A percentile compares a stretch with the other conserved stretches of the same genome.
phyloP scores from a whole-genome alignment of 92 coral and sea anemone genomes.

The Parazoanthus darwini region DNA sequence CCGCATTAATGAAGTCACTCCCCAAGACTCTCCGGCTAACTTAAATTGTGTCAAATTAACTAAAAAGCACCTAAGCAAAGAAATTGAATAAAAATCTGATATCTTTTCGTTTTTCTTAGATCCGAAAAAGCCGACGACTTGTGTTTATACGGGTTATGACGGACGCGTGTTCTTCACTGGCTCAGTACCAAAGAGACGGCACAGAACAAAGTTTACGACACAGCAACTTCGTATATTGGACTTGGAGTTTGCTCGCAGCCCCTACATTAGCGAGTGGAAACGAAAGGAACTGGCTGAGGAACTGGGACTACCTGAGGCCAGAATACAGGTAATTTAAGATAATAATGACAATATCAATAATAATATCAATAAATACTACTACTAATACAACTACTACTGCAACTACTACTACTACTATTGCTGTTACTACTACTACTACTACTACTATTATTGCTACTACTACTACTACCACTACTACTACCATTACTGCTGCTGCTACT shows the following conservation, averaged over 20 bases:
- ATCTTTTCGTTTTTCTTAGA: background rate
- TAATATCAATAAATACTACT: too few relatives aligned
- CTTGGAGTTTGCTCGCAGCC: slow-evolving; percentile 23
- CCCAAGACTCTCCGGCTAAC: background rate
- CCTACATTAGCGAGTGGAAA: slow-evolving; percentile 36
- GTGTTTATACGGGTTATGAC: slow-evolving; percentile 24
- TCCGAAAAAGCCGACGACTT: background rate
- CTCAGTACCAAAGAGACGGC: slow-evolving; percentile 37
- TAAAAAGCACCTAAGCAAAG: background rate
- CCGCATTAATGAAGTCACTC: too few relatives aligned
- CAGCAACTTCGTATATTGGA: slow-evolving; percentile 23
- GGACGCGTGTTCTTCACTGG: slow-evolving; percentile 38
- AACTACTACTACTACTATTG: too few relatives aligned
- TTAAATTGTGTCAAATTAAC: background rate
- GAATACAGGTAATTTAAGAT: slow-evolving; percentile 21
- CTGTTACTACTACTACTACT: too few relatives aligned
- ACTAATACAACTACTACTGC: too few relatives aligned
- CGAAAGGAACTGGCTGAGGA: slow-evolving; percentile 26
- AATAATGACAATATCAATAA: background rate
- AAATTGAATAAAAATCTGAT: background rate
- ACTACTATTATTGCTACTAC: too few relatives aligned
- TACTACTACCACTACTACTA: too few relatives aligned
- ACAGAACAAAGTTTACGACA: slow-evolving; percentile 35
- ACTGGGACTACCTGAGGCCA: slow-evolving; percentile 33
- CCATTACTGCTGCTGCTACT: too few relatives aligned